Base-by-base conservation (phyloP, 2,888 invertebrate species). In the Ophion costatus region DNA sequence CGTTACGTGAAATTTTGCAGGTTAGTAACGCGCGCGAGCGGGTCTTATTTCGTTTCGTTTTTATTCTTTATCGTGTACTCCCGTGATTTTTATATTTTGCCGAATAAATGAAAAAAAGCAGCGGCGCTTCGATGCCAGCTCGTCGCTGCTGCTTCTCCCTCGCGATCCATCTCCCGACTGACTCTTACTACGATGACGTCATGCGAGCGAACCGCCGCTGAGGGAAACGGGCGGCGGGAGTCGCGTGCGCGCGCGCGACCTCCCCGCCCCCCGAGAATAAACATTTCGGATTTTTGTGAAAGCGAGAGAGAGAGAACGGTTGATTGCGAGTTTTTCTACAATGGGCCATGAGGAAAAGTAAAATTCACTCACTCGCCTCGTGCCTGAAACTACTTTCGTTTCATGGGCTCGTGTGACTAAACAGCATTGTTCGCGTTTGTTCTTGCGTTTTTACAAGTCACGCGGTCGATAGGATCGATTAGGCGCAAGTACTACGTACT, bases 381-480 rank as follows among this genome's bases (percentile, higher is more conserved):
- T 56, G n/a, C 5, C 33, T n/a, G 67, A 20, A 45, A 42, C 56
- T 70, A 70, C 57, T 56, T 33, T 57, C 29, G 9, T 57, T 64
- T 33, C 22, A 4, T 70, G 61, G 10, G 51, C 45, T 20, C 29
- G 22, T 59, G 7, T 4, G 59, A 20, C 33, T 20, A 33, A 38
- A 63, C 64, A 78, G 45, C 20, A 22, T 42, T 63, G 17, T 64
- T 24, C 45, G 33, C 17, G 42, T 66, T 69, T 66, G 6, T 24
- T 45, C 29, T 59, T 57, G 7, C 33, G 5, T 57, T 33, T 66
- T 78, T 24, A 63, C 63, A 57, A 70, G 63, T 42, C 51, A 17
- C 51, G 69, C 38, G 61, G 79, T 85, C 85, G 83, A 86, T 85
- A 80, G 82, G 82, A 85, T 87, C 87, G 87, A 87, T 87, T 82